Percentiles rank a stretch among this genome's conserved stretches.
These are phyloP conservation scores for Hippocampus mohnikei DNA, from an alignment of 2,113 vertebrate genomes.

Conservation along the genomic window DNA sequence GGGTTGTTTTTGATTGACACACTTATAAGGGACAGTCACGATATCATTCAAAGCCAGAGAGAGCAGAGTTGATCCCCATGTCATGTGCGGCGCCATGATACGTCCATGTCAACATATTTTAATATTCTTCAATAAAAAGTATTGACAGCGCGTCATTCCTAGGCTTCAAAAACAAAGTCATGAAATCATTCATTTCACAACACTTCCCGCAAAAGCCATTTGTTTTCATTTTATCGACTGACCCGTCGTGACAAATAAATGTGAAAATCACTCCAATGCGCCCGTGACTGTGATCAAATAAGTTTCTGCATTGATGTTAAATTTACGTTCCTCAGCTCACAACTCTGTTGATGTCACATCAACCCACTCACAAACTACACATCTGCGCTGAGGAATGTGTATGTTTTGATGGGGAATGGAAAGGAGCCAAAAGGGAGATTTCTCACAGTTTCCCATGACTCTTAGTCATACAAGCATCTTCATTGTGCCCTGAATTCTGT, in stretches of 20 bases:
- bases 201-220: neutral
- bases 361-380: neutral
- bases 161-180: neutral
- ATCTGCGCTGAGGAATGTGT: slow-evolving; percentile 2
- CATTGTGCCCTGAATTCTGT: slow-evolving; percentile 24
- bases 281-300: neutral
- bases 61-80: too few species aligned
- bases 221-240: too few species aligned
- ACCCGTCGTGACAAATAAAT: neutral
- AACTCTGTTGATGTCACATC: slow-evolving; percentile 2
- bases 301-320: neutral
- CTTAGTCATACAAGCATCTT: slow-evolving; percentile 44
- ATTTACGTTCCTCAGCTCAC: neutral
- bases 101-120: slow-evolving; percentile 31
- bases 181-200: neutral
- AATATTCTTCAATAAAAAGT: slow-evolving; percentile 18
- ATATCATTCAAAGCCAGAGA: slow-evolving; percentile 47
- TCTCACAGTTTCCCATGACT: slow-evolving; percentile 44
- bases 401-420: slow-evolving; percentile 14
- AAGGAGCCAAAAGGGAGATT: slow-evolving; percentile 26
- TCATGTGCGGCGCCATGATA: slow-evolving; percentile 8
- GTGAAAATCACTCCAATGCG: neutral
- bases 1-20: too few species aligned
- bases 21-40: slow-evolving; percentile 27
- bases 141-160: neutral